Evolutionary conservation across 2,797 vertebrate genomes (phyloP).

Genomic region (Zalophus californianus): DNA sequence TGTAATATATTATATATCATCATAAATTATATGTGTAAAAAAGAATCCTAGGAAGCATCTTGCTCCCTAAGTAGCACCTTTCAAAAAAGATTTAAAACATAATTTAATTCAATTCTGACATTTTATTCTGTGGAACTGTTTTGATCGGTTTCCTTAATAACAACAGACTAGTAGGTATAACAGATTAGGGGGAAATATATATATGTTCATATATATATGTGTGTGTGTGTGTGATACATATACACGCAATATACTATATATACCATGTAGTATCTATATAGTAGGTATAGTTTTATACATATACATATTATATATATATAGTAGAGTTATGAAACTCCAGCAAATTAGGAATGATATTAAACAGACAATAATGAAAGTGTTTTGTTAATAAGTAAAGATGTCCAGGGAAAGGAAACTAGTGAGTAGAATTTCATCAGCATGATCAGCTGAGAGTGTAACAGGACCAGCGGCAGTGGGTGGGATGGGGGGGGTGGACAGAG

Average conservation of each 20-base stretch:
- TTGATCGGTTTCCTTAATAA: background rate
- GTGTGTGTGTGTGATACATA: background rate
- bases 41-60: conserved; percentile 14
- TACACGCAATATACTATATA: background rate
- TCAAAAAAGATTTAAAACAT: conserved; percentile 14
- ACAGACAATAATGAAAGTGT: background rate
- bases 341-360: background rate
- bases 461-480: background rate
- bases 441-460: background rate
- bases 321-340: background rate
- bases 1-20: conserved; percentile 27
- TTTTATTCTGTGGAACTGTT: background rate
- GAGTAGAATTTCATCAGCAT: background rate
- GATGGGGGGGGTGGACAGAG: background rate
- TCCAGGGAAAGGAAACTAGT: background rate
- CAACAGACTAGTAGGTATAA: background rate
- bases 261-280: background rate
- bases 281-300: background rate
- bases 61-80: conserved; percentile 51
- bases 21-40: conserved; percentile 40
- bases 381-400: background rate
- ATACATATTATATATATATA: background rate
- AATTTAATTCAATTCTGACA: conserved; percentile 14
- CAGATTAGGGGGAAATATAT: background rate
- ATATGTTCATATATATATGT: background rate